These are phyloP conservation scores for Myxocyprinus asiaticus DNA, from an alignment of 2,113 vertebrate species.

Conservation along the genomic window DNA sequence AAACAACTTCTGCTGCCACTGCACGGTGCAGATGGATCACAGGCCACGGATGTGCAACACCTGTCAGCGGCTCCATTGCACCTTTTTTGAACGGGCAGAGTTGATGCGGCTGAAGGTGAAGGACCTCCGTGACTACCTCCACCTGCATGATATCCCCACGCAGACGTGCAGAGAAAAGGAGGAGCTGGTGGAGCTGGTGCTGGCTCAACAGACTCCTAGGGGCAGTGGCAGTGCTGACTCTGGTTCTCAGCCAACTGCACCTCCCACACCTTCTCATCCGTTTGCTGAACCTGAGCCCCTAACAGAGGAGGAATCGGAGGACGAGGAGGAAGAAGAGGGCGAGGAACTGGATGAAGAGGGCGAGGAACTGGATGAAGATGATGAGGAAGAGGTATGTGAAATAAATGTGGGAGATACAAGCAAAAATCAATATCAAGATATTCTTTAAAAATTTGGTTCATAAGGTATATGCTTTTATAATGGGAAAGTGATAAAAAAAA, in stretches of 20 bases:
- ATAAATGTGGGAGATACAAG: too few species aligned
- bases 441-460: too few species aligned
- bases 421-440: too few species aligned
- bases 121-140: constrained; percentile 85
- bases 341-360: constrained; percentile 17
- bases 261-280: constrained; percentile 29
- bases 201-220: constrained; percentile 74
- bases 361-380: neutral
- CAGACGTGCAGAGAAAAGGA: constrained; percentile 87
- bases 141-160: constrained; percentile 81
- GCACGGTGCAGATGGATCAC: constrained; percentile 69
- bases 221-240: constrained; percentile 26
- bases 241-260: constrained; percentile 8
- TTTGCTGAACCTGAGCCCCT: constrained; percentile 28
- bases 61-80: constrained; percentile 80
- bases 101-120: constrained; percentile 89
- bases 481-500: too few species aligned
- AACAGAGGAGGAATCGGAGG: constrained; percentile 27
- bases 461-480: too few species aligned
- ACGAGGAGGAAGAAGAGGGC: neutral
- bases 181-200: constrained; percentile 84
- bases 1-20: constrained; percentile 80
- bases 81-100: constrained; percentile 80
- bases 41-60: constrained; percentile 80
- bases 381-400: constrained; percentile 22